Evolutionary conservation across 2,888 invertebrate genomes (phyloP), one percentile per base, ranked within the genome.

Genomic region (Smittia sp.): DNA sequence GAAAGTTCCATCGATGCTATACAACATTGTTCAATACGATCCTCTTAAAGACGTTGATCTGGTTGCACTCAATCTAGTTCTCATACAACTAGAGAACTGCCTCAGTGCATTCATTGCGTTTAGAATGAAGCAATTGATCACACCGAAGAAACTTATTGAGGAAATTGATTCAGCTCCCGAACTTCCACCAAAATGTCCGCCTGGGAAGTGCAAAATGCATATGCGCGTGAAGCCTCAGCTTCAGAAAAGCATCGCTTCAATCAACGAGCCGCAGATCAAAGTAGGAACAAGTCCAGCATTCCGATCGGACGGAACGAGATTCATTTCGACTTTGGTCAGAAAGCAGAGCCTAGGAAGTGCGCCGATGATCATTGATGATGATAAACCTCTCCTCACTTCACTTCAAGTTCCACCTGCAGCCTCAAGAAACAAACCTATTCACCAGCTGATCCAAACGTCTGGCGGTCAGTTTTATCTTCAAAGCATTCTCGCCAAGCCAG

Each of bases 61-160:
- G 75, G 82, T 83, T 74, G 85, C 86, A 9, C 79, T 91, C 75
- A 91, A 91, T 81, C 82, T 91, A 52, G 79, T 86, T 72, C 79
- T 91, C 65, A 81, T 89, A 66, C 85, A 92, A 80, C 84, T 90
- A 81, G 90, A 90, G 80, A 82, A 85, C 62, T 85, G 87, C 76
- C 82, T 91, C 76, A 89, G 90, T 74, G 94, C 95, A 20, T 95
- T 94, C 84, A 90, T 89, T 76, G 93, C 91, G 72, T 93, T 94
- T 81, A 88, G 94, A 79, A 88, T 92, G 74, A 87, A 88, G 74
- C 87, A 89, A 78, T 86, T 92, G 76, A 89, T 90, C 79, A 89
- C 92, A 11, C 87, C 91, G 52, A 82, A 87, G 77, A 86, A 85
- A 81, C 83, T 90, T 13, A 90, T 93, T 75, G 89, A 90, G 79